These are phyloP conservation scores for Caradrina kadenii DNA, from an alignment of 2,888 invertebrate species.

Conservation along the genomic window DNA sequence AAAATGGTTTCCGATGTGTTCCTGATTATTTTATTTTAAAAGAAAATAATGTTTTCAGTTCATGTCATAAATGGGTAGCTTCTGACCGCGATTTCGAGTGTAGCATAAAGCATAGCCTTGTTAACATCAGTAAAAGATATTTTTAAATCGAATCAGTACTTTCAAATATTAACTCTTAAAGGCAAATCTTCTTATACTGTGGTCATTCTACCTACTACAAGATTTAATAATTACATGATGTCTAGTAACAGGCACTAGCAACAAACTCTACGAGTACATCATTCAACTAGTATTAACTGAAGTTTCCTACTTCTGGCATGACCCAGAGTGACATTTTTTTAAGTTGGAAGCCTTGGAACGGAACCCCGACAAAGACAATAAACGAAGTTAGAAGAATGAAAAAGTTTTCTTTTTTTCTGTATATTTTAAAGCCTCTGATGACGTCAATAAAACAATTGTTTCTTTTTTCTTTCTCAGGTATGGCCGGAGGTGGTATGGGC, in stretches of 20 bases:
- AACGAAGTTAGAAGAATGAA: conserved; percentile 3
- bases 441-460: conserved; percentile 15
- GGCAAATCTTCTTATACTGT: too few species aligned
- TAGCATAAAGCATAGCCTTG: too few species aligned
- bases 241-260: too few species aligned
- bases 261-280: too few species aligned
- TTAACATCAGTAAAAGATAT: too few species aligned
- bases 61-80: neutral
- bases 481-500: conserved; percentile 92
- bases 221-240: too few species aligned
- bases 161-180: too few species aligned
- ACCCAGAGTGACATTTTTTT: neutral
- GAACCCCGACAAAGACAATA: conserved; percentile 6
- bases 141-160: too few species aligned
- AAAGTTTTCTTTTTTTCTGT: conserved; percentile 1
- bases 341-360: neutral
- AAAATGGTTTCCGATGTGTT: neutral
- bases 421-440: neutral
- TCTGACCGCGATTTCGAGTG: too few species aligned
- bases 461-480: conserved; percentile 86
- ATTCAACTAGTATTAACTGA: neutral
- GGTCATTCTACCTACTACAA: too few species aligned
- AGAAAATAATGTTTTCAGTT: neutral
- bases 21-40: neutral
- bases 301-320: neutral